These are phyloP conservation scores for Elachura formosa DNA, from an alignment of 2,113 vertebrate species.

Conservation along the genomic window DNA sequence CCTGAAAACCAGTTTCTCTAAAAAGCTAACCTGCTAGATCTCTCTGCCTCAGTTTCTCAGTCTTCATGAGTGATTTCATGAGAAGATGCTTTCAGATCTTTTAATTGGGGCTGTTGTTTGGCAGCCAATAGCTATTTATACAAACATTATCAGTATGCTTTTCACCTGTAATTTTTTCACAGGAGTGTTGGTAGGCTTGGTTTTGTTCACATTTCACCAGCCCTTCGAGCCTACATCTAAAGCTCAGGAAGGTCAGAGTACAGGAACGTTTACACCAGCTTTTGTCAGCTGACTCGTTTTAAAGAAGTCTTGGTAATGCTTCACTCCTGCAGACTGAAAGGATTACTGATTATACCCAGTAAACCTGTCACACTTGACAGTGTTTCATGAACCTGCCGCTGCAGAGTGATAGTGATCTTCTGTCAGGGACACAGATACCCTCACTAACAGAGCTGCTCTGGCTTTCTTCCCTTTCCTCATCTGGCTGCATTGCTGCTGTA, in stretches of 20 bases:
- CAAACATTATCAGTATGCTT: neutral
- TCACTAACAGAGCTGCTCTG: neutral
- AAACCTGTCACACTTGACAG: neutral
- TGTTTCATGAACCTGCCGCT: neutral
- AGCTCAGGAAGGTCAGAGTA: neutral
- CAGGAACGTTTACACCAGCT: neutral
- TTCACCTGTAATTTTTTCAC: neutral
- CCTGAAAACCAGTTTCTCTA: neutral
- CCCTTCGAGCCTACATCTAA: neutral
- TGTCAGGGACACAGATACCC: neutral
- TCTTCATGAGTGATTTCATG: neutral
- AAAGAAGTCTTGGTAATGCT: neutral
- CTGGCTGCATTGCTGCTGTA: neutral
- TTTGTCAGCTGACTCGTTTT: neutral
- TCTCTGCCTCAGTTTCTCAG: neutral
- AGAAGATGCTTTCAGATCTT: neutral
- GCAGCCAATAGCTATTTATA: neutral
- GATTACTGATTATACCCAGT: slow-evolving; percentile 6
- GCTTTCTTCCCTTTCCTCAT: neutral
- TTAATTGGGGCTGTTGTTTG: neutral
- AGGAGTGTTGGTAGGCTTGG: neutral
- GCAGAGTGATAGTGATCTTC: neutral
- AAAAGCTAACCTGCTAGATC: neutral
- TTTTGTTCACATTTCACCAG: neutral
- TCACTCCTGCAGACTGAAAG: neutral